phyloP scores from a whole-genome alignment of 2,797 vertebrate genomes.

The Cuniculus paca region DNA sequence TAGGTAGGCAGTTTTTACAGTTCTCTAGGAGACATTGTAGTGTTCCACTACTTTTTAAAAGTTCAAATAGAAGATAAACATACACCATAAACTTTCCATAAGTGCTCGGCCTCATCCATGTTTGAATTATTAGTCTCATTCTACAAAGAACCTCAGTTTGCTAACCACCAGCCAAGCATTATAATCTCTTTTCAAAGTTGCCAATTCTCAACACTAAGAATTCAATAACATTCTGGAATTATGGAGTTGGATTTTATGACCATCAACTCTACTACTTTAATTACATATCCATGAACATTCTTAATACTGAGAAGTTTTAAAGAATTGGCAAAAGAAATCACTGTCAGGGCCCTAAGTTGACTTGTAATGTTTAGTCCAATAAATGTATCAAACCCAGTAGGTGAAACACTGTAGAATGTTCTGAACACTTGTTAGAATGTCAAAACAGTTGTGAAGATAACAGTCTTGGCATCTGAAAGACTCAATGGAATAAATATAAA shows the following conservation, averaged over 20 bases:
- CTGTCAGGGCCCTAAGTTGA: neutral
- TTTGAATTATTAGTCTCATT: conserved; percentile 27
- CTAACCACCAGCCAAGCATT: neutral
- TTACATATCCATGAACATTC: neutral
- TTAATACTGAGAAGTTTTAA: neutral
- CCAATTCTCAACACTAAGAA: conserved; percentile 2
- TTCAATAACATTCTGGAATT: neutral
- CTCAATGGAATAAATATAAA: neutral
- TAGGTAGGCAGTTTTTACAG: neutral
- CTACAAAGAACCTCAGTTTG: neutral
- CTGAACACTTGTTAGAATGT: neutral
- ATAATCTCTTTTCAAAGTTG: neutral
- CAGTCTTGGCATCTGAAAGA: neutral
- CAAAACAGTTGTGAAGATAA: neutral
- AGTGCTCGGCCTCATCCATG: neutral
- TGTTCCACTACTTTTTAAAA: neutral
- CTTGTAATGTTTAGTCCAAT: neutral
- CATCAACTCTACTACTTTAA: conserved; percentile 6
- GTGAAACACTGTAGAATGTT: conserved; percentile 23
- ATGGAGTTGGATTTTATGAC: conserved; percentile 38
- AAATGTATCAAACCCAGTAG: neutral
- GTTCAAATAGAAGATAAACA: neutral
- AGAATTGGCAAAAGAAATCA: conserved; percentile 27
- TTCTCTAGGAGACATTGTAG: neutral
- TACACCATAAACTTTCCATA: neutral